These are phyloP conservation scores for Drosophila incognita DNA, from an alignment of 2,888 invertebrate species.

Conservation along the genomic window DNA sequence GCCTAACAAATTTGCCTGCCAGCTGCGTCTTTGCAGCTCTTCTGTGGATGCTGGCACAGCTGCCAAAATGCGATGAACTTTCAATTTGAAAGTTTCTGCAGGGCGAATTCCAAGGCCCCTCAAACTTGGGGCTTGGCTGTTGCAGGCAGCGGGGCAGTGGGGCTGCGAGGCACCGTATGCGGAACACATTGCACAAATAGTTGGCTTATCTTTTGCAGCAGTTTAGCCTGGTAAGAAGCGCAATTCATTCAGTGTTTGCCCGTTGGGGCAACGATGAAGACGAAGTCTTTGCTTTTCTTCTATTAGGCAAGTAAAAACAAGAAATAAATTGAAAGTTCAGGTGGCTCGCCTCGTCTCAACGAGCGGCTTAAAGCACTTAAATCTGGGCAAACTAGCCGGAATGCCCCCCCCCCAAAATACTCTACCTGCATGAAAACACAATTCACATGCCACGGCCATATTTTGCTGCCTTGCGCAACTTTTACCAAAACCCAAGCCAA, in stretches of 20 bases:
- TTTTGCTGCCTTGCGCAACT: constrained; percentile 58
- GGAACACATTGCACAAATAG: constrained; percentile 51
- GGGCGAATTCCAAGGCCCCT: constrained; percentile 7
- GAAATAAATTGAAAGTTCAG: constrained; percentile 74
- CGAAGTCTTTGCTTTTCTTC: constrained; percentile 56
- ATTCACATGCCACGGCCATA: constrained; percentile 62
- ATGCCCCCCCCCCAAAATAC: neutral
- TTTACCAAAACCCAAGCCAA: constrained; percentile 47
- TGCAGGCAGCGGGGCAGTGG: neutral
- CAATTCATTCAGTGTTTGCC: constrained; percentile 59
- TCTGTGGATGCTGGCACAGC: constrained; percentile 21
- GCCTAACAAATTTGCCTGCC: constrained; percentile 38
- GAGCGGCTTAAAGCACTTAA: constrained; percentile 57
- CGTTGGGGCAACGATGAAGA: constrained; percentile 23
- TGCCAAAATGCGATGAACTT: constrained; percentile 67
- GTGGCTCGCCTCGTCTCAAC: constrained; percentile 32
- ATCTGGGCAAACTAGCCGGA: constrained; percentile 20
- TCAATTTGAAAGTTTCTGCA: constrained; percentile 66
- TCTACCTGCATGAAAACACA: constrained; percentile 57
- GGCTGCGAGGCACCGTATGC: neutral
- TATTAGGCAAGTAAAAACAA: constrained; percentile 67
- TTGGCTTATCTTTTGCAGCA: constrained; percentile 59
- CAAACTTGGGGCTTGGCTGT: neutral
- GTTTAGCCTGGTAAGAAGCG: constrained; percentile 55
- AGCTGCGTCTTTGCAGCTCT: constrained; percentile 28